A percentile compares a stretch with the other conserved stretches of the same genome.
Evolutionary conservation across 2,888 invertebrate species (phyloP).

Genomic region (Callyntrura sp.): DNA sequence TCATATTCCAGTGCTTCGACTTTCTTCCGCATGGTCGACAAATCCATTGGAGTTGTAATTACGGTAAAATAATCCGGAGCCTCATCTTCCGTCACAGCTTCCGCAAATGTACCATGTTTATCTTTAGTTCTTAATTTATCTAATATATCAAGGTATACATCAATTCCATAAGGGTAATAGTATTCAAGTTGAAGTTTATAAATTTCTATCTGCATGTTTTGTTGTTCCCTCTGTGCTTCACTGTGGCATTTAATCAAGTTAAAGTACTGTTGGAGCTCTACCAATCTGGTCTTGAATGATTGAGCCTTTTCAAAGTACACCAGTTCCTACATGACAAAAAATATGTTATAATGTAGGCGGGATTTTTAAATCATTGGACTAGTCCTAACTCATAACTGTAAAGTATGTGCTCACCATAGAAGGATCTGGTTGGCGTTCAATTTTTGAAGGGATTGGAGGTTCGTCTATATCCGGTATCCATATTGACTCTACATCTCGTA

Average conservation of each 20-base stretch:
- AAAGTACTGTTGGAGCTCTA: neutral
- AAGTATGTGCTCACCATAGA: neutral
- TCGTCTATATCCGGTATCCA: neutral
- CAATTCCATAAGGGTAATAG: neutral
- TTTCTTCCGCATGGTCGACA: slow-evolving; percentile 53
- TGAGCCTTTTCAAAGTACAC: neutral
- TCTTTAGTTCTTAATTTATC: slow-evolving; percentile 42
- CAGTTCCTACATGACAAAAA: too few species aligned
- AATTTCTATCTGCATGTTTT: neutral
- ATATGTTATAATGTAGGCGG: too few species aligned
- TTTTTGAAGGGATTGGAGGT: neutral
- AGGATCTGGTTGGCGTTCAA: neutral
- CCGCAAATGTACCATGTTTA: slow-evolving; percentile 23
- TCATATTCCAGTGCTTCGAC: neutral
- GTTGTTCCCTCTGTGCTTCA: neutral
- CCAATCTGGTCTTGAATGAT: neutral
- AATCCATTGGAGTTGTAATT: slow-evolving; percentile 58
- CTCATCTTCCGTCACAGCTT: slow-evolving; percentile 39
- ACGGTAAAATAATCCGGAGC: slow-evolving; percentile 49
- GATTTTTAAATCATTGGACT: neutral
- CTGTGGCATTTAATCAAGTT: neutral
- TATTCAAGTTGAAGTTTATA: neutral
- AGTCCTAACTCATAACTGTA: neutral
- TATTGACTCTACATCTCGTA: slow-evolving; percentile 33
- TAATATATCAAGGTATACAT: slow-evolving; percentile 27